Base-by-base conservation (phyloP, 2,797 vertebrate species). In the Sebastolobus altivelis region DNA sequence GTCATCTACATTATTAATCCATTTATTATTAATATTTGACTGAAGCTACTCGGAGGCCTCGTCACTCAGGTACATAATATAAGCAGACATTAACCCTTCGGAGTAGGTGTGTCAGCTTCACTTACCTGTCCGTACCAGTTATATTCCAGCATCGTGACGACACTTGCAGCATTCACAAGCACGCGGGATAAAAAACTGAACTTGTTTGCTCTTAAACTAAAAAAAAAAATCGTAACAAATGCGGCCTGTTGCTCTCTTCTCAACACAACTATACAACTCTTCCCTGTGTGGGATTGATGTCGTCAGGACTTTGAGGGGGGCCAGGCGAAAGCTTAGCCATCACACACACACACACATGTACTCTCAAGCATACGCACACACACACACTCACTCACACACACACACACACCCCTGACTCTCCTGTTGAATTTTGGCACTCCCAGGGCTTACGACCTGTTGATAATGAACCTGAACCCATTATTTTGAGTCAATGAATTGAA, bases 401-500 rank as follows among this genome's bases (percentile, higher is more conserved):
- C 70, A 77, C 86, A 80, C 82, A 83, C 90, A 80, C 74, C 79
- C 82, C 85, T 81, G 87, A 86, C 87, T 90, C 79, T 86, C 91
- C 96, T 96, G 96, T 96, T 97, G 96, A 95, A 97, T 97, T 96
- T 96, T 97, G 97, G 96, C 96, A 95, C 96, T 97, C 96, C 96
- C 97, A 94, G 92, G 95, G 95, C 96, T 97, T 97, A 97, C 93
- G 97, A 98, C 97, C 97, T 99, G 98, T 99, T 99, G 97, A 99
- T 99, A 99, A 99, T 99, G 97, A 99, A 98, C 98, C 97, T 99
- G 98, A 99, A 98, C 97, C 98, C 97, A 99, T 99, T 99, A 99
- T 99, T 99, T 99, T 99, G 98, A 99, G 97, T 99, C 98, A 99
- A 98, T 99, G 98, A 98, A 98, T 99, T 99, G 98, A 99, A 99